Evolutionary conservation across 1,140 invertebrate genomes (phyloP).

Genomic region (Hylyphantes graminicola): DNA sequence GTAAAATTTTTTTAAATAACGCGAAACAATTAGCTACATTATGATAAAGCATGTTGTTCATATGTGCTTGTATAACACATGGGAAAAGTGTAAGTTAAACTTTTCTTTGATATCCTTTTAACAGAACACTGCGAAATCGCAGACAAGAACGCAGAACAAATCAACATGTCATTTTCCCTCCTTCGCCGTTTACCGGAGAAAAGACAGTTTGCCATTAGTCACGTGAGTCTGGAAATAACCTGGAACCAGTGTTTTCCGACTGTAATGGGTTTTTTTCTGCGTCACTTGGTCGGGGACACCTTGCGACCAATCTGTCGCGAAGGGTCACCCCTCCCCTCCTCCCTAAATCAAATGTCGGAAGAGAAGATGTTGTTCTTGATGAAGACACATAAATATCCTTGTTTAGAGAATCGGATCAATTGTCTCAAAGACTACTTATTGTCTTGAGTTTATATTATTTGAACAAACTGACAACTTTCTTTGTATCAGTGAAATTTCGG

Average conservation of each 20-base stretch:
- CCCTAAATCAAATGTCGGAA: slow-evolving; percentile 12
- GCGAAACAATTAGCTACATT: no score
- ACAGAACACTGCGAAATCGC: not conserved
- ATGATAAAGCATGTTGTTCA: no score
- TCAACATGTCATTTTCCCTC: slow-evolving; percentile 49
- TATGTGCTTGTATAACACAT: no score
- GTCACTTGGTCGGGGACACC: slow-evolving; percentile 7
- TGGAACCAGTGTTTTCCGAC: slow-evolving; percentile 20
- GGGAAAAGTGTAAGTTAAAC: no score
- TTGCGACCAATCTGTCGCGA: not conserved
- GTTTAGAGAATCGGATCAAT: no score
- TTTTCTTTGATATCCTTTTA: not conserved
- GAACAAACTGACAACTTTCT: no score
- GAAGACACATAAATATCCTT: no score
- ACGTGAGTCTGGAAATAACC: slow-evolving; percentile 47
- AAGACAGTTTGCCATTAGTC: slow-evolving; percentile 15
- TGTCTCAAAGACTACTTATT: no score
- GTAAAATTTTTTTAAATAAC: no score
- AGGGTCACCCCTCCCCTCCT: not conserved
- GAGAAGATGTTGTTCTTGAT: not conserved
- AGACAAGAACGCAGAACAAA: slow-evolving; percentile 37
- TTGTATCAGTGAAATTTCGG: no score
- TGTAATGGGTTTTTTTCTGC: slow-evolving; percentile 29
- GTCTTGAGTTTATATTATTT: no score
- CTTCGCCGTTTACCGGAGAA: slow-evolving; percentile 14